These are phyloP conservation scores for Spinus pinus DNA, from an alignment of 2,797 vertebrate species.

Conservation along the genomic window DNA sequence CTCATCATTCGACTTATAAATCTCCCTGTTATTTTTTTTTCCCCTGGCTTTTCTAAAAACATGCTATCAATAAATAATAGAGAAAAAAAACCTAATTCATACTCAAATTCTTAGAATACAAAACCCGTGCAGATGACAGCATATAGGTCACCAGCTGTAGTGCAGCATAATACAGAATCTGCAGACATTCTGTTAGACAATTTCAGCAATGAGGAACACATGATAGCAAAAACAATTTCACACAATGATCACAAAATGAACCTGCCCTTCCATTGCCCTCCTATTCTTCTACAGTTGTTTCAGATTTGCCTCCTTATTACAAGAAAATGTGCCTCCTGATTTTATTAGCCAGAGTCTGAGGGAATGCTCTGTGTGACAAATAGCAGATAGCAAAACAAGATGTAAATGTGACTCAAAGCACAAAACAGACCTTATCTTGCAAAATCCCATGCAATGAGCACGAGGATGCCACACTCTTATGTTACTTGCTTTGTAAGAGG, in stretches of 20 bases:
- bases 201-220: conserved; percentile 43
- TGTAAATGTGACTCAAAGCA: neutral
- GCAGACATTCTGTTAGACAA: conserved; percentile 17
- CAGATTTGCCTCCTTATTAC: conserved; percentile 20
- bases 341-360: neutral
- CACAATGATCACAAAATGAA: conserved; percentile 54
- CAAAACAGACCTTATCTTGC: neutral
- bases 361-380: neutral
- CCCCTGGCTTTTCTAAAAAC: neutral
- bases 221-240: conserved; percentile 36
- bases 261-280: conserved; percentile 42
- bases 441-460: neutral
- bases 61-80: conserved; percentile 51
- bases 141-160: conserved; percentile 67
- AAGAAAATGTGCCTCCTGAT: neutral
- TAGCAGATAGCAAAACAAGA: neutral
- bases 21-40: neutral
- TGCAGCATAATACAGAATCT: conserved; percentile 9
- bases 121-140: conserved; percentile 23
- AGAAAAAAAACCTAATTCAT: conserved; percentile 34
- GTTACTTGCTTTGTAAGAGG: neutral
- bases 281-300: conserved; percentile 28
- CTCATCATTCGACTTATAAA: conserved; percentile 40
- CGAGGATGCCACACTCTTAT: neutral
- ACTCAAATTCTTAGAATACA: conserved; percentile 29